phyloP scores from a whole-genome alignment of 2,113 vertebrate genomes.

The Antechinus flavipes region DNA sequence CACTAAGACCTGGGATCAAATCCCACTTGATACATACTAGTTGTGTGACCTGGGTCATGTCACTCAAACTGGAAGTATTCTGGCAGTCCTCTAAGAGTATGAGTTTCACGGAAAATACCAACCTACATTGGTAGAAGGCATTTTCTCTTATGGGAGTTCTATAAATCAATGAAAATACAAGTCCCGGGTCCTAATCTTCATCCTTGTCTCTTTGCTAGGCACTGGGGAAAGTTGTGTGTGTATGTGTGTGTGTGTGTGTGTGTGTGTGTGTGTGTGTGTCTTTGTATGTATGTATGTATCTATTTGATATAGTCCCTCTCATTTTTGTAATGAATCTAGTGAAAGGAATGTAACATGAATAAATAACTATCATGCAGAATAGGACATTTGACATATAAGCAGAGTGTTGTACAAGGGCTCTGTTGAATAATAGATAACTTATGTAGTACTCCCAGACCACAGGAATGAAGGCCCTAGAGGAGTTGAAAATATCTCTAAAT shows the following conservation, averaged over 20 bases:
- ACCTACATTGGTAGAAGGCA: not conserved
- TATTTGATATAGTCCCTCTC: not conserved
- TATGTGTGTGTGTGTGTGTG: too few species aligned
- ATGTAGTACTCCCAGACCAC: not conserved
- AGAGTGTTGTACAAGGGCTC: not conserved
- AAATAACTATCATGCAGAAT: not conserved
- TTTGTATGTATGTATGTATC: too few species aligned
- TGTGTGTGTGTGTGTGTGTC: too few species aligned
- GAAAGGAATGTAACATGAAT: not conserved
- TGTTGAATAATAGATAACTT: not conserved
- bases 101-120: not conserved
- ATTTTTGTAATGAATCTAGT: not conserved
- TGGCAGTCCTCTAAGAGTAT: not conserved
- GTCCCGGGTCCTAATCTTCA: not conserved
- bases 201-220: not conserved
- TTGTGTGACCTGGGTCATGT: not conserved
- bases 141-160: not conserved
- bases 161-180: not conserved
- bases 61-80: not conserved
- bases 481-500: not conserved
- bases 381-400: not conserved
- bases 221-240: not conserved
- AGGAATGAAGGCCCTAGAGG: not conserved
- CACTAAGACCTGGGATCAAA: not conserved
- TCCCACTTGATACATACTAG: not conserved